Conservation (phyloP, 2,113 vertebrate genomes). For the Galeopterus variegatus region DNA sequence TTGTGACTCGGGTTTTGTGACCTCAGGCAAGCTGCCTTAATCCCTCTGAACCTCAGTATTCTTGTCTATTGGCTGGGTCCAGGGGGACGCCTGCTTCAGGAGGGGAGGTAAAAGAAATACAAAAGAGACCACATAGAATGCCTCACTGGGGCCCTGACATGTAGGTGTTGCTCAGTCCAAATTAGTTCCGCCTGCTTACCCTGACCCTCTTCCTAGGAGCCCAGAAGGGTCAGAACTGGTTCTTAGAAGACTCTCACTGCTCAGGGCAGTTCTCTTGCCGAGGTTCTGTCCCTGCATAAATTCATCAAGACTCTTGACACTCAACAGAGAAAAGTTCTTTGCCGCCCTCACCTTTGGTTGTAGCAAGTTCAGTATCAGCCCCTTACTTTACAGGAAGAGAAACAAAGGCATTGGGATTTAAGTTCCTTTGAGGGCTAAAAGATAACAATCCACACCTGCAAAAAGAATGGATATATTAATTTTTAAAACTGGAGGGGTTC, state of each 20-base stretch:
- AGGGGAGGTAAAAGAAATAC: background rate
- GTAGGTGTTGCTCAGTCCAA: rapidly evolving
- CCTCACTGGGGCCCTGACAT: rapidly evolving
- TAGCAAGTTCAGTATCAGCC: background rate
- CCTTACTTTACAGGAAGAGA: background rate
- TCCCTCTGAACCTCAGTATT: background rate
- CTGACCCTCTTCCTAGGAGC: background rate
- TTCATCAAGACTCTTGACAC: background rate
- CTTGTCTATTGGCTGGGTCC: background rate
- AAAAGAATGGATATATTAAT: background rate
- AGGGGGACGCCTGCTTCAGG: background rate
- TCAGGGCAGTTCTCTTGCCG: background rate
- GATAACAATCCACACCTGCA: slow-evolving; percentile 1
- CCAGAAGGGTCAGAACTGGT: background rate
- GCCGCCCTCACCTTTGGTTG: background rate
- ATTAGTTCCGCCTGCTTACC: background rate
- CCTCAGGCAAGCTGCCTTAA: background rate
- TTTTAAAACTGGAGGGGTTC: background rate
- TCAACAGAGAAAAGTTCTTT: background rate
- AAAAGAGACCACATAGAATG: rapidly evolving
- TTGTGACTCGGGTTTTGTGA: background rate
- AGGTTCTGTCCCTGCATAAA: background rate
- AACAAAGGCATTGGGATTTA: background rate
- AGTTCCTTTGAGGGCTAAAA: background rate
- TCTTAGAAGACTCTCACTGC: background rate